phyloP scores from a whole-genome alignment of 2,113 vertebrate genomes.

The Phrynosoma blainvillii region DNA sequence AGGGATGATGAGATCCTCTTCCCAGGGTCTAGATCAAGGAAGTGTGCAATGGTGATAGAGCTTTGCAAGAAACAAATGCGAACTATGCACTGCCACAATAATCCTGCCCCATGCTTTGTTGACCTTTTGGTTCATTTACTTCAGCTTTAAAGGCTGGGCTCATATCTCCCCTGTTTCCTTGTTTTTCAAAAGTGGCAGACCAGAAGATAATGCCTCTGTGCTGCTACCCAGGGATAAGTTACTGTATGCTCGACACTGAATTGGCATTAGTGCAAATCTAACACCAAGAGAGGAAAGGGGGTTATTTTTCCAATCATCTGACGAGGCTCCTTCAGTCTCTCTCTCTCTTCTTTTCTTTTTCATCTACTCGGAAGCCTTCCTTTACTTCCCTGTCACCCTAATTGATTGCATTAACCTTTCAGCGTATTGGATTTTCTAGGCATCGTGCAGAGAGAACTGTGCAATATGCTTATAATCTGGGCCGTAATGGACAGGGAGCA shows the following conservation, averaged over 20 bases:
- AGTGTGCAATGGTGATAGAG: background rate
- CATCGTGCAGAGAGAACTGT: slow-evolving; percentile 95
- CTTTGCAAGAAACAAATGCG: background rate
- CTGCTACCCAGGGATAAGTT: too few relatives aligned
- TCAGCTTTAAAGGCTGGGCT: background rate
- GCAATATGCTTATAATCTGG: slow-evolving; percentile 99
- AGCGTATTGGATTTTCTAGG: slow-evolving; percentile 99
- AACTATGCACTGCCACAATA: background rate
- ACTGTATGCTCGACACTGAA: background rate
- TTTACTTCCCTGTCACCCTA: slow-evolving; percentile 99
- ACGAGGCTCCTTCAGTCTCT: background rate
- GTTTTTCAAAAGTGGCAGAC: background rate
- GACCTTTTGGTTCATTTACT: background rate
- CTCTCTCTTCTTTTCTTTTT: slow-evolving; percentile 79
- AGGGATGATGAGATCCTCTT: background rate
- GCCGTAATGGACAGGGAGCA: slow-evolving; percentile 98
- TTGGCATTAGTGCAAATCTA: background rate
- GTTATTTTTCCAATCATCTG: slow-evolving; percentile 48
- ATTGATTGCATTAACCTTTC: slow-evolving; percentile 99
- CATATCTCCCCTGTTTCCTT: background rate
- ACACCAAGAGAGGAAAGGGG: background rate
- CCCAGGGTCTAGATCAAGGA: background rate
- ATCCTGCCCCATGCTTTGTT: background rate
- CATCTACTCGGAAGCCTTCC: slow-evolving; percentile 97
- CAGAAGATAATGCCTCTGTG: background rate